Base-by-base conservation (phyloP, 2,888 invertebrate species). In the Macaria notata region DNA sequence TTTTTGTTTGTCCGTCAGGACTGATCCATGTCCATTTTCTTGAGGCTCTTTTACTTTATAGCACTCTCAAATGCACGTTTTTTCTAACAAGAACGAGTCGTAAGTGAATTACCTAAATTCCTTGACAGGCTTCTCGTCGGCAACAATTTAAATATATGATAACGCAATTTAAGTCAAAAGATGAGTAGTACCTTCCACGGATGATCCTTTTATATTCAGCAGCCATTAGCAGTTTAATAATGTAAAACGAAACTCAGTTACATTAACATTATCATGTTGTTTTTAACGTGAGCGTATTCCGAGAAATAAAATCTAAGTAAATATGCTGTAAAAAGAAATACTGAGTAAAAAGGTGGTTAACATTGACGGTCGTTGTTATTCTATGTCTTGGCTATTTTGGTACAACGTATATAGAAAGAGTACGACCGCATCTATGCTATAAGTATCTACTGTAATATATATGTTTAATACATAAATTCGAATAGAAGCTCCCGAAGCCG, bases 101-200 rank as follows among this genome's bases (percentile, higher is more conserved):
- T 42, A 46, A 42, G 56, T 59, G 65, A 50, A 50, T 54, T 56
- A 57, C 67, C 65, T 68, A 63, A 61, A 63, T 71, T 66, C 68
- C 69, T 64, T 63, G 54, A 52, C 44, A 9, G 46, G 39, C 48
- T 61, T 60, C 65, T 58, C 50, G 46, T 62, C 49, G 56, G 67
- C 62, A 69, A 66, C 63, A 63, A 71, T 74, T 75, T 71, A 71
- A 69, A 69, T 63, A 68, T 68, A 65, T 73, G 65, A 70, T 77
- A 76, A 79, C 61, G 64, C 74, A 76, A 79, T 81, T 78, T 77
- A 54, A 68, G 70, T 71, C 76, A 76, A 79, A 81, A 78, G 71
- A 68, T 72, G 71, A 71, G 68, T 71, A 66, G 70, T 78, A 81
- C 75, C 66, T 76, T 74, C 82, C 83, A 75, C 73, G 63, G 62